These are phyloP conservation scores for Luidia sarsii DNA, from an alignment of 53 echinoderm and acorn worm species.

Conservation along the genomic window DNA sequence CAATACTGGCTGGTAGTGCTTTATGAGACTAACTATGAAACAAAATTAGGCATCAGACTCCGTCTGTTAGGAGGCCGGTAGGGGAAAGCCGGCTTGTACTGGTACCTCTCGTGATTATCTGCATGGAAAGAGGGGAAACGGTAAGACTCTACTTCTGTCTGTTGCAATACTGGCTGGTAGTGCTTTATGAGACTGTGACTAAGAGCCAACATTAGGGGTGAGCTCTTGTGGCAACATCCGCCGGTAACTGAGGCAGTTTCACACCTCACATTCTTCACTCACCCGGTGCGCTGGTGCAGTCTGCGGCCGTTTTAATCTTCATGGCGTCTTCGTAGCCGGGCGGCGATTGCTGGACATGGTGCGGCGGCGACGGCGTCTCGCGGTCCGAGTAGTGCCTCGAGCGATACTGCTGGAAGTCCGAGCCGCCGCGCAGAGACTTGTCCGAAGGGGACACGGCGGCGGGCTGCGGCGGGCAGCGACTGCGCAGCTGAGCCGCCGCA, in stretches of 20 bases:
- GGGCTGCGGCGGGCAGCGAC: not conserved
- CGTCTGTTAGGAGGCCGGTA: not conserved
- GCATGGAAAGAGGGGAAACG: not conserved
- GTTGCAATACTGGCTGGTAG: too few relatives aligned
- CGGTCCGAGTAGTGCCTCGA: conserved; percentile 50
- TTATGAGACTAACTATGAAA: too few relatives aligned
- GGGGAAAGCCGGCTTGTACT: conserved; percentile 13
- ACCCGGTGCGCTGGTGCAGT: conserved; percentile 39
- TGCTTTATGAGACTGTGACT: too few relatives aligned
- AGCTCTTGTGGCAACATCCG: too few relatives aligned
- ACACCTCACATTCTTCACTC: too few relatives aligned
- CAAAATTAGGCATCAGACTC: not conserved
- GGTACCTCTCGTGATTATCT: conserved; percentile 13
- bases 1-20: too few relatives aligned
- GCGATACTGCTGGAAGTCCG: conserved; percentile 61
- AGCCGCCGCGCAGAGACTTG: conserved; percentile 76
- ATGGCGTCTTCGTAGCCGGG: conserved; percentile 63
- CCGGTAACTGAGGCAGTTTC: too few relatives aligned
- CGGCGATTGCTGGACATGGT: conserved; percentile 61
- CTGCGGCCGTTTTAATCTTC: conserved; percentile 9
- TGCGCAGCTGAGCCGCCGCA: not conserved
- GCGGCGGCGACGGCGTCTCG: conserved; percentile 85
- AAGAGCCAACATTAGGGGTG: too few relatives aligned
- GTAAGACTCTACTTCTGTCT: too few relatives aligned
- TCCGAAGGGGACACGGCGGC: not conserved